Evolutionary conservation across 2,888 invertebrate species (phyloP).

Genomic region (Pterobdella sp.): DNA sequence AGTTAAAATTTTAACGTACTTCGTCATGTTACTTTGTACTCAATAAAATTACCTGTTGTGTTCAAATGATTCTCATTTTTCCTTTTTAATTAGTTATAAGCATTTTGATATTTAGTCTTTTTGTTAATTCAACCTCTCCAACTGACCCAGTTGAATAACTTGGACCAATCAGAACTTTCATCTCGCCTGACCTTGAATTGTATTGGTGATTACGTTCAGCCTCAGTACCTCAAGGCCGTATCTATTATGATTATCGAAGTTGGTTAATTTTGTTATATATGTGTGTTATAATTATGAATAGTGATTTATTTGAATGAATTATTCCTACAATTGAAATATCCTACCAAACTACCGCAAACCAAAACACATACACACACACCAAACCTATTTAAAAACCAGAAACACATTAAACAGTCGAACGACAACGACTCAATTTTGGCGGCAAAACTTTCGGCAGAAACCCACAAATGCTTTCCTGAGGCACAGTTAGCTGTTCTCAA

Average conservation of each 20-base stretch:
- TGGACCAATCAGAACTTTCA: slow-evolving; percentile 73
- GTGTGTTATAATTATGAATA: background rate
- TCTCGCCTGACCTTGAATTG: slow-evolving; percentile 80
- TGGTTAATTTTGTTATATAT: slow-evolving; percentile 36
- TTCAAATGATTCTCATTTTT: too few relatives aligned
- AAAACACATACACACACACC: too few relatives aligned
- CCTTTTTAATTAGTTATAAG: too few relatives aligned
- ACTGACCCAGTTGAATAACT: slow-evolving; percentile 68
- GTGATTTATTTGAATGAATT: background rate
- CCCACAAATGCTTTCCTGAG: slow-evolving; percentile 75
- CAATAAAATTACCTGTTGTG: too few relatives aligned
- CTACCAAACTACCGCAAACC: background rate
- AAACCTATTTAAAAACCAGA: too few relatives aligned
- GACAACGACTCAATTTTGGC: slow-evolving; percentile 79
- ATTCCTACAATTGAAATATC: background rate
- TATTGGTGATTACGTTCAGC: slow-evolving; percentile 68
- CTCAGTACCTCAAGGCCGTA: slow-evolving; percentile 61
- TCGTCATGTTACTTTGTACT: too few relatives aligned
- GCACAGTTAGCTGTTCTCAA: slow-evolving; percentile 79
- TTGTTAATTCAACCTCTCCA: too few relatives aligned
- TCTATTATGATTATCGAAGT: slow-evolving; percentile 77
- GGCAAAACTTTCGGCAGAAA: slow-evolving; percentile 65
- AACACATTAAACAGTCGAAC: slow-evolving; percentile 58
- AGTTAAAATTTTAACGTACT: too few relatives aligned
- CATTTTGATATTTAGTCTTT: too few relatives aligned